Percentiles rank a stretch among this genome's conserved stretches.
Evolutionary conservation across 64 coral and sea anemone species (phyloP).

Genomic region (Astreopora myriophthalma): DNA sequence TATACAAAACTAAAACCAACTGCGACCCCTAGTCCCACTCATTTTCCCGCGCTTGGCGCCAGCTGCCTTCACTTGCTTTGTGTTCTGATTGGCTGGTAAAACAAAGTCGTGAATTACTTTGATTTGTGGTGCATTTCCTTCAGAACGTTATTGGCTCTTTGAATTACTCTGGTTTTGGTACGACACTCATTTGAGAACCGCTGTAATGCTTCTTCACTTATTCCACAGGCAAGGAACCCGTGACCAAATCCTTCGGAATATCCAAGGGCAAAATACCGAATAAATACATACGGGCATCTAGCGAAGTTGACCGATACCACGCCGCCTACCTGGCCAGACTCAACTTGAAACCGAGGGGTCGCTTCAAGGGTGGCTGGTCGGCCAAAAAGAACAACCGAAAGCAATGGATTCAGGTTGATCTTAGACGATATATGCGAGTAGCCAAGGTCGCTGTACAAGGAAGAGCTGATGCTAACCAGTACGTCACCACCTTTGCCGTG

Average conservation of each 20-base stretch:
- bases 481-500: slow-evolving; percentile 72
- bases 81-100: too few relatives aligned
- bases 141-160: too few relatives aligned
- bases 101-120: too few relatives aligned
- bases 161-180: too few relatives aligned
- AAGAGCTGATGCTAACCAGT: slow-evolving; percentile 67
- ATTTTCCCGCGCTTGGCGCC: too few relatives aligned
- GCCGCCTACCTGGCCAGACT: slow-evolving; percentile 70
- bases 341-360: slow-evolving; percentile 39
- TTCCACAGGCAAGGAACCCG: slow-evolving; percentile 26
- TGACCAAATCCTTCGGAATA: slow-evolving; percentile 50
- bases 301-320: slow-evolving; percentile 57
- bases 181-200: too few relatives aligned
- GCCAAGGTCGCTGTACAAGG: slow-evolving; percentile 80
- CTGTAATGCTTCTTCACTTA: too few relatives aligned
- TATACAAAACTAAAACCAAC: too few relatives aligned
- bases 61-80: too few relatives aligned
- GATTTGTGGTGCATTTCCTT: too few relatives aligned
- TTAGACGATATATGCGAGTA: slow-evolving; percentile 43
- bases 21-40: too few relatives aligned
- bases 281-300: slow-evolving; percentile 75
- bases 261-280: slow-evolving; percentile 55
- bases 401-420: slow-evolving; percentile 84
- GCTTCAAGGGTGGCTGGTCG: slow-evolving; percentile 79
- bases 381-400: slow-evolving; percentile 53